These are phyloP conservation scores for Pemphigus obesinymphae DNA, from an alignment of 1,140 invertebrate species.

Conservation along the genomic window DNA sequence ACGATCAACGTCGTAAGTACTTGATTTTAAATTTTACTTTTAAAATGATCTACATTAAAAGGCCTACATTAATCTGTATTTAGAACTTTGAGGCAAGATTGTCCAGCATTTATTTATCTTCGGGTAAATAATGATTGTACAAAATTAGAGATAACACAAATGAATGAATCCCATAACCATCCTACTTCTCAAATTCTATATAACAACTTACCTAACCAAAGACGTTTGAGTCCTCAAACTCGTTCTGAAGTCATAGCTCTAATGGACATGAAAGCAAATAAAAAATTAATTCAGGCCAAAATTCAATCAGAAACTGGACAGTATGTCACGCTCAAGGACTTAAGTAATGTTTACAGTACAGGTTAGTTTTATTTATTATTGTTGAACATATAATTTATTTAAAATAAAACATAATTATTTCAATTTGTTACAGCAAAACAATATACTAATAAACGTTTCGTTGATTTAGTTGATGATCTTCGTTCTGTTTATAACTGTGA, in stretches of 20 bases:
- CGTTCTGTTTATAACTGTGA: not conserved
- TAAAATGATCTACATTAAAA: too few species aligned
- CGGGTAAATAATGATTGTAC: not conserved
- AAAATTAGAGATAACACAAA: not conserved
- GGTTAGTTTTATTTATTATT: not conserved
- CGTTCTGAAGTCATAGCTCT: not conserved
- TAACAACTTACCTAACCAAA: not conserved
- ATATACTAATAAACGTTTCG: too few species aligned
- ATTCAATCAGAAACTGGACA: not conserved
- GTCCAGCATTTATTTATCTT: not conserved
- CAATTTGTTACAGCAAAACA: not conserved
- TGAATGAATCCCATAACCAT: not conserved
- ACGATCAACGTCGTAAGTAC: too few species aligned
- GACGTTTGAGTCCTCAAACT: not conserved
- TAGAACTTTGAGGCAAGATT: not conserved
- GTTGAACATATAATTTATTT: not conserved
- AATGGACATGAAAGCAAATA: not conserved
- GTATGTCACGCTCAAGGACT: not conserved
- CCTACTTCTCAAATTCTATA: not conserved
- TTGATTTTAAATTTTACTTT: too few species aligned
- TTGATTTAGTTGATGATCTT: not conserved
- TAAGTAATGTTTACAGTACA: not conserved
- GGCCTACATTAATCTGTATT: too few species aligned
- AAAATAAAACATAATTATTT: too few species aligned
- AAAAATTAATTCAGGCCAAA: not conserved